Evolutionary conservation across 2,113 vertebrate genomes (phyloP).

Genomic region (Pseudopodoces humilis): DNA sequence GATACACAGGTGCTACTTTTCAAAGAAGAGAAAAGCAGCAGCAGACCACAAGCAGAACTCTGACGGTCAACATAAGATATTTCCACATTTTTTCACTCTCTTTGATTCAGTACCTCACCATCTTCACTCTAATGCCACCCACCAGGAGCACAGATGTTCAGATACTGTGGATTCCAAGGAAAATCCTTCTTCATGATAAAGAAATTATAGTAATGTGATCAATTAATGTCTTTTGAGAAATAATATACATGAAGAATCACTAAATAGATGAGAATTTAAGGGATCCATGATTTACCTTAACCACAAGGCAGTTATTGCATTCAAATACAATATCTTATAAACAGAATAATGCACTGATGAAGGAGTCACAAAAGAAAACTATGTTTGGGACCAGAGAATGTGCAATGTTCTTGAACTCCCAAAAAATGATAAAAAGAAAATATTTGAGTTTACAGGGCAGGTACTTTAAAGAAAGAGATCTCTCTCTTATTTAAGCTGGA

Average conservation of each 20-base stretch:
- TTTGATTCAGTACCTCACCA: not conserved
- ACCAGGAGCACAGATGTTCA: not conserved
- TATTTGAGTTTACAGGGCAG: not conserved
- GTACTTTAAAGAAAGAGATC: not conserved
- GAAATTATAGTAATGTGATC: not conserved
- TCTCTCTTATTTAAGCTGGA: not conserved
- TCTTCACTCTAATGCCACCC: not conserved
- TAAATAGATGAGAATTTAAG: not conserved
- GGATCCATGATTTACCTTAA: not conserved
- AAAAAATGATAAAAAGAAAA: not conserved
- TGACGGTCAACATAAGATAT: not conserved
- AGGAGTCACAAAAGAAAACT: not conserved
- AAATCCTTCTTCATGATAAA: not conserved
- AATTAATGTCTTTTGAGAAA: not conserved
- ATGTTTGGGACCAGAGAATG: not conserved
- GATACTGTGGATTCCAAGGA: not conserved
- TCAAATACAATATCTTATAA: not conserved
- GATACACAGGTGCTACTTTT: not conserved
- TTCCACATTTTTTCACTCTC: not conserved
- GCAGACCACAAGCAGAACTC: not conserved
- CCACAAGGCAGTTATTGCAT: not conserved
- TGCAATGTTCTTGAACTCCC: not conserved
- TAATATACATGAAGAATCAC: not conserved
- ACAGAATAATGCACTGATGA: not conserved
- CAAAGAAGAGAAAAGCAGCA: not conserved